Conservation (phyloP, 2,113 vertebrate genomes). For the Strigops habroptila region DNA sequence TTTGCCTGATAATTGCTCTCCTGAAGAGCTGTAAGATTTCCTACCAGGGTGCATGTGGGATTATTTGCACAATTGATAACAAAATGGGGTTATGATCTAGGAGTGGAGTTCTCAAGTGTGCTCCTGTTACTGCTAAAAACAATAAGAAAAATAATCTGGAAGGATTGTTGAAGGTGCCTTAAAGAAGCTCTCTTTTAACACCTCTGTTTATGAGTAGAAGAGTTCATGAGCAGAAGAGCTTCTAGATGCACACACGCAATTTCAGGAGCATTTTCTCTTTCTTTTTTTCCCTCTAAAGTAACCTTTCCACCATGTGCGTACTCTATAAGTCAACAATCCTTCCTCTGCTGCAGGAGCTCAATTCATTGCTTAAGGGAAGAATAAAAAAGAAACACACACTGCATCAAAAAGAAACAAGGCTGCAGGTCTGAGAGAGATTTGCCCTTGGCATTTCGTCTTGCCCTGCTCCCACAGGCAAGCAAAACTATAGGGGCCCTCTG, state of each 20-base stretch:
- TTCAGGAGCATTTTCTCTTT: neutral
- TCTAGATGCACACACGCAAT: neutral
- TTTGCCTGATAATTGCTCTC: neutral
- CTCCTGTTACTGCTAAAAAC: neutral
- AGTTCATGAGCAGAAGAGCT: neutral
- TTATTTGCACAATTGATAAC: neutral
- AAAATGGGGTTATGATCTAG: neutral
- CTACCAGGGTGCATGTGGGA: neutral
- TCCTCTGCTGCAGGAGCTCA: constrained; percentile 7
- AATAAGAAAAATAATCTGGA: neutral
- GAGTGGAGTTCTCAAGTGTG: neutral
- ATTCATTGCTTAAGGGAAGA: constrained; percentile 37
- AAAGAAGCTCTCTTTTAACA: neutral
- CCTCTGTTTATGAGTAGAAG: neutral
- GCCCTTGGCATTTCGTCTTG: constrained; percentile 57
- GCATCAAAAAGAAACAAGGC: constrained; percentile 41
- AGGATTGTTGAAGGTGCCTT: neutral
- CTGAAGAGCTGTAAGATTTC: neutral
- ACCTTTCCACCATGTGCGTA: neutral
- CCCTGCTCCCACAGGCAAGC: constrained; percentile 5
- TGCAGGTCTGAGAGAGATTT: constrained; percentile 11
- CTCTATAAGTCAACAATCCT: constrained; percentile 19
- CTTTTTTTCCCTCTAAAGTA: neutral
- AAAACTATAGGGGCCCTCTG: neutral
- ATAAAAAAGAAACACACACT: neutral